A percentile compares a stretch with the other conserved stretches of the same genome.
phyloP scores from a whole-genome alignment of 2,797 vertebrate species.

The Acipenser transmontanus region DNA sequence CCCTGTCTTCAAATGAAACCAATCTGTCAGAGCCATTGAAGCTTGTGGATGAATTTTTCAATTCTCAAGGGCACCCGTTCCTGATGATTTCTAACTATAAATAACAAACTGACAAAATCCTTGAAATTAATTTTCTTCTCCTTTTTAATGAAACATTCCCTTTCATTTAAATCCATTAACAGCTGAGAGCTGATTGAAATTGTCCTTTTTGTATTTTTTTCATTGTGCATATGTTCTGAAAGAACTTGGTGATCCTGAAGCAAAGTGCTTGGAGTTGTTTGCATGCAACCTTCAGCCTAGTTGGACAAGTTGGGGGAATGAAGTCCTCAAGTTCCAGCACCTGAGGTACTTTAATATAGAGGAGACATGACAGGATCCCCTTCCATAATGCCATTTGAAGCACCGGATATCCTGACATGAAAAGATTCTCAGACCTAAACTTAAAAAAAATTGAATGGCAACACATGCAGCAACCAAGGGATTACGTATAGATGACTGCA shows the following conservation, averaged over 20 bases:
- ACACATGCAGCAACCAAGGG: no score
- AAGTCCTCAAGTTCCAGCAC: conserved; percentile 92
- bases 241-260: conserved; percentile 62
- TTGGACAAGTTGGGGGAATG: conserved; percentile 97
- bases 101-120: conserved; percentile 48
- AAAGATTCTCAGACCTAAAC: neutral
- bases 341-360: conserved; percentile 65
- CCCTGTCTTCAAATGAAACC: conserved; percentile 45
- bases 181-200: conserved; percentile 34
- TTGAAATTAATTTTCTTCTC: conserved; percentile 50
- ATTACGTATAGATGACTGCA: no score
- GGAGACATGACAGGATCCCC: conserved; percentile 6
- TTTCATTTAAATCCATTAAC: conserved; percentile 29
- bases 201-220: conserved; percentile 23
- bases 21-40: conserved; percentile 46
- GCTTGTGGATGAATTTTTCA: conserved; percentile 36
- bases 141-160: conserved; percentile 39
- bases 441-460: neutral
- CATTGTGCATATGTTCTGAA: conserved; percentile 68
- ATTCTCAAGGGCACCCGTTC: conserved; percentile 47
- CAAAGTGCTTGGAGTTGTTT: conserved; percentile 82
- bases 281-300: conserved; percentile 84
- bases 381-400: conserved; percentile 6
- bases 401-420: conserved; percentile 6
- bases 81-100: conserved; percentile 49